Evolutionary conservation across 2,888 invertebrate genomes (phyloP).

Genomic region (Deladenus siricidicola): DNA sequence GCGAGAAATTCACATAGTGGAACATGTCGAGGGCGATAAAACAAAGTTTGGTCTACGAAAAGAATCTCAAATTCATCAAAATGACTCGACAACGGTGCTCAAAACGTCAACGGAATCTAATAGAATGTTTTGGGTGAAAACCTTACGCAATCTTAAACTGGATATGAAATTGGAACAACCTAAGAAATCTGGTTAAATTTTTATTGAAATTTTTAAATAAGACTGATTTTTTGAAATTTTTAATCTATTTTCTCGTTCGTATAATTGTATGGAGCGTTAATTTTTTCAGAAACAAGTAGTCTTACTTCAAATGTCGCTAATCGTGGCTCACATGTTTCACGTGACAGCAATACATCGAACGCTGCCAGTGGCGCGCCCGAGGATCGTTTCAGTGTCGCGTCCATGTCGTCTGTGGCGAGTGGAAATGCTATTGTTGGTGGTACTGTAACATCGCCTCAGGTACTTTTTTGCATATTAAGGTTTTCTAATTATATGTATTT

Average conservation of each 20-base stretch:
- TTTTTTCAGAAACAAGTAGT: too few relatives aligned
- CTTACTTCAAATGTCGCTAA: too few relatives aligned
- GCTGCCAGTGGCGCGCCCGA: too few relatives aligned
- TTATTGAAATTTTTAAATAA: too few relatives aligned
- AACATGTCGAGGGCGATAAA: conserved; percentile 45
- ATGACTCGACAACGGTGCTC: conserved; percentile 42
- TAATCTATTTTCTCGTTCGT: too few relatives aligned
- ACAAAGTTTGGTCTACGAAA: conserved; percentile 43
- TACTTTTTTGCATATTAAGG: background rate
- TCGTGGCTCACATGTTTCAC: background rate
- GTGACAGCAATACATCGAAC: conserved; percentile 1
- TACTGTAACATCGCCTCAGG: too few relatives aligned
- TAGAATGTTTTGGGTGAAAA: conserved; percentile 43
- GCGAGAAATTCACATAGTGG: conserved; percentile 42
- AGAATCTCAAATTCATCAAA: conserved; percentile 34
- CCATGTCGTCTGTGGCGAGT: conserved; percentile 5
- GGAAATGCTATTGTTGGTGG: too few relatives aligned
- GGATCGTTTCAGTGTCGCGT: background rate
- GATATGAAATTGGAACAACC: conserved; percentile 16
- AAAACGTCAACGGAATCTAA: conserved; percentile 33
- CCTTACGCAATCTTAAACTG: conserved; percentile 37
- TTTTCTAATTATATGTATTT: too few relatives aligned
- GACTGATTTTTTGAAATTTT: too few relatives aligned
- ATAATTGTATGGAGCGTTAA: too few relatives aligned
- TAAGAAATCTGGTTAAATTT: too few relatives aligned